Conservation (phyloP, 2,113 vertebrate genomes). For the Gallinago undulata region DNA sequence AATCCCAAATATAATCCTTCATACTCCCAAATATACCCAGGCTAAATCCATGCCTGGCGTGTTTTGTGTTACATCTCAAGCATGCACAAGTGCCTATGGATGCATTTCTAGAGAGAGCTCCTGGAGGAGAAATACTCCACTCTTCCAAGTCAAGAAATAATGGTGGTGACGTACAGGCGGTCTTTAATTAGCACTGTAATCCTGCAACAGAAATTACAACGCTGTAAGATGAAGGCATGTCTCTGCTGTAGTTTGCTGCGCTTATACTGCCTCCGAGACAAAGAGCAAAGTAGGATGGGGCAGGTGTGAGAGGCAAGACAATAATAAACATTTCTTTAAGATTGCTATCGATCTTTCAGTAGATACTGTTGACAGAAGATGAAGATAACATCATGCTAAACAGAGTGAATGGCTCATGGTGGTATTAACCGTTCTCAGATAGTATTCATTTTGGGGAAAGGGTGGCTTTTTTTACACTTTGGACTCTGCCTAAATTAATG, state of each 20-base stretch:
- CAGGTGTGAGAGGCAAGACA: slow-evolving; percentile 72
- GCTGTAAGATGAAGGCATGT: not conserved
- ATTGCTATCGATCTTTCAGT: slow-evolving; percentile 51
- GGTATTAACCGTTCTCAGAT: not conserved
- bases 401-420: not conserved
- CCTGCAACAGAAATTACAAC: not conserved
- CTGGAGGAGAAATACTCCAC: not conserved
- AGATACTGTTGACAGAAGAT: slow-evolving; percentile 39
- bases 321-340: slow-evolving; percentile 51
- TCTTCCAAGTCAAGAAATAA: not conserved
- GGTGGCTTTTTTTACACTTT: not conserved
- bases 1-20: not conserved
- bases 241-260: not conserved
- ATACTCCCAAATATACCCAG: not conserved
- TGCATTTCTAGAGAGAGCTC: not conserved
- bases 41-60: not conserved
- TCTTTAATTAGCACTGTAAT: not conserved
- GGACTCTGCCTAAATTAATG: not conserved
- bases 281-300: slow-evolving; percentile 69
- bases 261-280: slow-evolving; percentile 55
- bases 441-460: not conserved
- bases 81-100: accelerated
- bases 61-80: not conserved
- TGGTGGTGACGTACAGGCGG: not conserved
- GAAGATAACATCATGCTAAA: slow-evolving; percentile 32